Base-by-base conservation (phyloP, 2,888 invertebrate species). In the Parnassius orleans region DNA sequence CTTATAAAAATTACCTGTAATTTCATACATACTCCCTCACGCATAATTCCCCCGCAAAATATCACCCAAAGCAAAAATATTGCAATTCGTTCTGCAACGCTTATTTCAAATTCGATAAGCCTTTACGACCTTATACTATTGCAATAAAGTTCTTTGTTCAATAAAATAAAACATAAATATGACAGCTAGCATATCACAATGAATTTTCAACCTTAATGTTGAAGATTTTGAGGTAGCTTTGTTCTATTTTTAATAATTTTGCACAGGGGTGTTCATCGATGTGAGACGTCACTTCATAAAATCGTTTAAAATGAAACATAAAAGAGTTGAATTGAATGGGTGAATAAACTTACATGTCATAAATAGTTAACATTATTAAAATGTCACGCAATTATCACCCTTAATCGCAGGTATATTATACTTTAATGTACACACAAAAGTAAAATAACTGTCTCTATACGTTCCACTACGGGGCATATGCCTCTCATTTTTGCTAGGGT, bases 51-150 rank as follows among this genome's bases (percentile, higher is more conserved):
- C 59, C 52, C 63, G 63, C 56, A 56, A 63, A 63, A 63, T 63
- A 63, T 60, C 56, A 63, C 59, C 63, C 63, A 63, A 63, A 63
- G 63, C 63, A 63, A 63, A 63, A 63, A 60, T 63, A 60, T 60
- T 56, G 55, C 60, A 52, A 63, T 63, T 56, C 56, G 63, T 63
- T 63, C 59, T 56, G 63, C 56, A 60, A 63, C 63, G 60, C 41
- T 63, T 63, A 56, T 47, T 60, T 42, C 46, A 3, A 47, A 53
- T 19, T 19, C n/a, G 3, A 53, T 9, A 43, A 53, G 19, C 48
- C 10, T 19, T 59, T 33, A 48, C 42, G 9, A 53, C 60, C 48
- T 48, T 63, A 63, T 24, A 42, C 0, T 14, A 7, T 19, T 57
- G 11, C 7, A 9, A 3, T 60, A 63, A 9, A 43, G 60, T 24